Base-by-base conservation (phyloP, 2,113 vertebrate genomes). In the Periophthalmus modestus region DNA sequence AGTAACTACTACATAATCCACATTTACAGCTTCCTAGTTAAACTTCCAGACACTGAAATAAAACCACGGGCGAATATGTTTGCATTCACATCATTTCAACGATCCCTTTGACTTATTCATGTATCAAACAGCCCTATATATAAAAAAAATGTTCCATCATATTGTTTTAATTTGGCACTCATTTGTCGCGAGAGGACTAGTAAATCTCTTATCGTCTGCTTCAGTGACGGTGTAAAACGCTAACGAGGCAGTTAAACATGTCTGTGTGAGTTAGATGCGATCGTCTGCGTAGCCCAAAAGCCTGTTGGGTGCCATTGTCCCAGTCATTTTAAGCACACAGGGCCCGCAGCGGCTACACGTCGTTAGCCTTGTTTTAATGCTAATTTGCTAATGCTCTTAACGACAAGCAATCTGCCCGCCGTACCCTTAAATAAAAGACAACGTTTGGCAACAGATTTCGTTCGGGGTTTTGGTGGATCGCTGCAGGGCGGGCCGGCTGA, bases 351-450 rank as follows among this genome's bases (percentile, higher is more conserved):
- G 11, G 46, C 43, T 47, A 47, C 50, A 73, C 46, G 24, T 33
- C 61, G 54, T 72, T 18, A 6, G 34, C 46, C 57, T 73, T 39
- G 46, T 66, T 68, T 46, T 21, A 68, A 58, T 69, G 59, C 28
- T 50, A 4, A 28, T 70, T 58, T 73, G 48, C 54, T 47, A 48
- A 36, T 14, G 54, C 47, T 73, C 23, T 47, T 57, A 23, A 55
- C 24, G n/a, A 36, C 59, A 6, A 52, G 28, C 19, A 46, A 43
- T 66, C 47, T 43, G 16, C 19, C 46, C 13, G 19, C 19, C 2
- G 43, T 43, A 46, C 46, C 12, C 21, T 67, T 46, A 33, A 24
- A 71, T 61, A 19, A 71, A 67, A 70, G 15, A 10, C 58, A 6
- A 61, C 5, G 13, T 61, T 61, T 4, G n/a, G n/a, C 12, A 48